These are phyloP conservation scores for Lucifuga dentata DNA, from an alignment of 2,113 vertebrate species.

Conservation along the genomic window DNA sequence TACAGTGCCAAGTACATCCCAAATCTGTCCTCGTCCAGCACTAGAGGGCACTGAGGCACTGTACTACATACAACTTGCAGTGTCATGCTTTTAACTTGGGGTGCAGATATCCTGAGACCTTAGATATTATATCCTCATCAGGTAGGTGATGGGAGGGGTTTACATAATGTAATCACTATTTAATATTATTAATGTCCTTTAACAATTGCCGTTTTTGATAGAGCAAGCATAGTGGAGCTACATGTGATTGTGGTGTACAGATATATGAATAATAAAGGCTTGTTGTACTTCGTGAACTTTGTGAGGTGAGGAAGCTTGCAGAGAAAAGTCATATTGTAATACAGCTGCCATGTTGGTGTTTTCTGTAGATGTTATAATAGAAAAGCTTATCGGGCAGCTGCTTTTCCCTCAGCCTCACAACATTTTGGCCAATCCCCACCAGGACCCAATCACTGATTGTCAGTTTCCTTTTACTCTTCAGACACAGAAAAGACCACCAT, in stretches of 20 bases:
- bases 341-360: background rate
- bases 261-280: background rate
- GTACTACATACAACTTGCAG: constrained; percentile 1
- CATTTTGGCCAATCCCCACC: constrained; percentile 27
- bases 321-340: constrained; percentile 3
- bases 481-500: constrained; percentile 81
- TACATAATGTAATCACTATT: background rate
- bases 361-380: constrained; percentile 8
- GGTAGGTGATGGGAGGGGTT: fast-evolving
- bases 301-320: background rate
- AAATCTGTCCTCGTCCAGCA: constrained; percentile 32
- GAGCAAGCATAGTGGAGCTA: background rate
- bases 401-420: constrained; percentile 10
- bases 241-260: background rate
- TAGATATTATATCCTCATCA: background rate
- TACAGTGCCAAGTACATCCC: no score
- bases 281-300: background rate
- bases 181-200: background rate
- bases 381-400: constrained; percentile 10
- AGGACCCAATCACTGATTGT: constrained; percentile 61
- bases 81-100: background rate
- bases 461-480: constrained; percentile 76
- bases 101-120: background rate
- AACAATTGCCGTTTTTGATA: background rate
- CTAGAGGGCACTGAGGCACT: constrained; percentile 70